A percentile compares a stretch with the other conserved stretches of the same genome.
Evolutionary conservation across 2,888 invertebrate genomes (phyloP).

Genomic region (Ecliptopera silaceata): DNA sequence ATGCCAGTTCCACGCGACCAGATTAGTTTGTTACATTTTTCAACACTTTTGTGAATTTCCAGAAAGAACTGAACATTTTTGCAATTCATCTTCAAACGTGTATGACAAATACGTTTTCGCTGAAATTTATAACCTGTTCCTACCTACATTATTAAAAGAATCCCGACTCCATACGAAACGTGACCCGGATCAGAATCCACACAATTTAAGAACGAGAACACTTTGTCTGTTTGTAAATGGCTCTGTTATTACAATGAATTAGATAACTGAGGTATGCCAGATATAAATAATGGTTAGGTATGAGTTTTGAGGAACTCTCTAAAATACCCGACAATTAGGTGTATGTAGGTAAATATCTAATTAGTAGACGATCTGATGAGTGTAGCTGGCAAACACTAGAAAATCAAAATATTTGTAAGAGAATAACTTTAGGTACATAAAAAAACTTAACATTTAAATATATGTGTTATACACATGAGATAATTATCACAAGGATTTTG

Average conservation of each 20-base stretch:
- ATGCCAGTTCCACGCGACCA: no score
- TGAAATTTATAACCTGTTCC: conserved; percentile 27
- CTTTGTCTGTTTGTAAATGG: conserved; percentile 30
- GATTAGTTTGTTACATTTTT: no score
- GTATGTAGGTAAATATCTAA: no score
- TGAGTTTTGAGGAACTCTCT: no score
- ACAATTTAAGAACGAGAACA: conserved; percentile 18
- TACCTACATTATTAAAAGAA: conserved; percentile 27
- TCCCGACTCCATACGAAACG: conserved; percentile 29
- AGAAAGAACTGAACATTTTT: neutral
- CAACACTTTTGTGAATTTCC: neutral
- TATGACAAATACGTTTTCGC: conserved; percentile 23
- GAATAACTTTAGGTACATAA: no score
- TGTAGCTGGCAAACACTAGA: no score
- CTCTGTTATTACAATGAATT: conserved; percentile 26
- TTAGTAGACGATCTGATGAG: no score
- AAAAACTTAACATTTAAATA: no score
- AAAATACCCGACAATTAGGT: no score
- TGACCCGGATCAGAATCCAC: conserved; percentile 29
- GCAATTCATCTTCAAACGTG: conserved; percentile 13
- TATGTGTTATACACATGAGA: no score
- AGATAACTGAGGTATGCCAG: conserved; percentile 5
- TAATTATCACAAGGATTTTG: no score
- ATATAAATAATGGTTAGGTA: neutral
- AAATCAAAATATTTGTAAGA: no score